phyloP scores from a whole-genome alignment of 2,113 vertebrate species.

The Agelaius phoeniceus region DNA sequence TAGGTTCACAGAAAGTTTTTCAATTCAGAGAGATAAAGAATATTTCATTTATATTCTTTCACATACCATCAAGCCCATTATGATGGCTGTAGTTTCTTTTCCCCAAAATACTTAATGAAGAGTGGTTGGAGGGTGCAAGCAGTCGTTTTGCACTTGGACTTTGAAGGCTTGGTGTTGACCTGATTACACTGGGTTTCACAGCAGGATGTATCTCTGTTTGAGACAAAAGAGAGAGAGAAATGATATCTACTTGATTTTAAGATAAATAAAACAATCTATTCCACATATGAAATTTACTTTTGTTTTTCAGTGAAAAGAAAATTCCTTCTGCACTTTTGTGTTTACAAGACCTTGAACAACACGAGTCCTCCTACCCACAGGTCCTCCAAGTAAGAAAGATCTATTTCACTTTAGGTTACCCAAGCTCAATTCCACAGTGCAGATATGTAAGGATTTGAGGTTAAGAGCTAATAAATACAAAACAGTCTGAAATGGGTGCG shows the following conservation, averaged over 20 bases:
- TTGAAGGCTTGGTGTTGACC: slow-evolving; percentile 85
- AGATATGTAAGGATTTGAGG: not conserved
- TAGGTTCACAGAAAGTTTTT: not conserved
- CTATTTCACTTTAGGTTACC: not conserved
- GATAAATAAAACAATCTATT: not conserved
- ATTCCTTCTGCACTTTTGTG: not conserved
- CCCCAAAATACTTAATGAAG: slow-evolving; percentile 91
- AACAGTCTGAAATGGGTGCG: not conserved
- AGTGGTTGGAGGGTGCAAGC: slow-evolving; percentile 85
- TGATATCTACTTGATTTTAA: not conserved
- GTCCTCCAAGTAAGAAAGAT: not conserved
- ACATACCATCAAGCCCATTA: slow-evolving; percentile 87
- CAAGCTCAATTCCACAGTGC: not conserved
- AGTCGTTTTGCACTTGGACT: slow-evolving; percentile 87
- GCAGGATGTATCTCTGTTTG: slow-evolving; percentile 88
- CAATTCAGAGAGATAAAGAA: not conserved
- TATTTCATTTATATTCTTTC: slow-evolving; percentile 1
- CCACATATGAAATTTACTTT: not conserved
- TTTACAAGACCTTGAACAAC: slow-evolving; percentile 18
- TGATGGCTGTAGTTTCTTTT: slow-evolving; percentile 96
- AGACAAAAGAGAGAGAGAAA: slow-evolving; percentile 21
- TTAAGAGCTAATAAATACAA: not conserved
- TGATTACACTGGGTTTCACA: slow-evolving; percentile 84
- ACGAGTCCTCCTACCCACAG: not conserved
- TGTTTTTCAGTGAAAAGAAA: slow-evolving; percentile 24